Conservation (phyloP, 2,113 vertebrate genomes). For the Hiodon alosoides region DNA sequence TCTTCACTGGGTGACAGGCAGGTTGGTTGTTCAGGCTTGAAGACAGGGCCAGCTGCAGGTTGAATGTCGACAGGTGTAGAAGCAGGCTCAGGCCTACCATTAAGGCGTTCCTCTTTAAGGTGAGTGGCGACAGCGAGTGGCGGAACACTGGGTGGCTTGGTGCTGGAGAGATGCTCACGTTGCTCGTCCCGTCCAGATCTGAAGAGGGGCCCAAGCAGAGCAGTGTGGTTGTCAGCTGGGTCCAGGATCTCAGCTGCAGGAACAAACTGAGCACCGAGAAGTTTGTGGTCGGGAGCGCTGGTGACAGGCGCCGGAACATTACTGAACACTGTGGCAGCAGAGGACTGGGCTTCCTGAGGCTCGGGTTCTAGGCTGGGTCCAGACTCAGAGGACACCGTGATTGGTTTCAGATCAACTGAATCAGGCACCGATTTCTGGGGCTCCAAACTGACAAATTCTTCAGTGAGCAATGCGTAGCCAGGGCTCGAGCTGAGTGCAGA, state of each 20-base stretch:
- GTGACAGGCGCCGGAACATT: not conserved
- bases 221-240: too few species aligned
- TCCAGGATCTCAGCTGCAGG: not conserved
- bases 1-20: not conserved
- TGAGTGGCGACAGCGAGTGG: not conserved
- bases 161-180: too few species aligned
- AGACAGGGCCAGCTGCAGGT: not conserved
- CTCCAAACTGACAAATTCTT: not conserved
- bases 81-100: too few species aligned
- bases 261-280: not conserved
- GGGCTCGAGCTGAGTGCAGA: not conserved
- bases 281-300: not conserved
- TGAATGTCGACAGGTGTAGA: not conserved
- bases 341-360: not conserved
- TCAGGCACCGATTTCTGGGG: not conserved
- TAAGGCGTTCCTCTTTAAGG: not conserved
- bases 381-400: not conserved
- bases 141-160: not conserved
- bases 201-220: too few species aligned
- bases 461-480: too few species aligned
- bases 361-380: not conserved
- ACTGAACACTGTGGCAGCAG: not conserved
- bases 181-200: too few species aligned
- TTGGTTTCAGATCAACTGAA: not conserved
- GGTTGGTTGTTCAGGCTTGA: not conserved